Evolutionary conservation across 2,797 vertebrate species (phyloP), one percentile per base, ranked within the genome.

Genomic region (Enoplosus armatus): DNA sequence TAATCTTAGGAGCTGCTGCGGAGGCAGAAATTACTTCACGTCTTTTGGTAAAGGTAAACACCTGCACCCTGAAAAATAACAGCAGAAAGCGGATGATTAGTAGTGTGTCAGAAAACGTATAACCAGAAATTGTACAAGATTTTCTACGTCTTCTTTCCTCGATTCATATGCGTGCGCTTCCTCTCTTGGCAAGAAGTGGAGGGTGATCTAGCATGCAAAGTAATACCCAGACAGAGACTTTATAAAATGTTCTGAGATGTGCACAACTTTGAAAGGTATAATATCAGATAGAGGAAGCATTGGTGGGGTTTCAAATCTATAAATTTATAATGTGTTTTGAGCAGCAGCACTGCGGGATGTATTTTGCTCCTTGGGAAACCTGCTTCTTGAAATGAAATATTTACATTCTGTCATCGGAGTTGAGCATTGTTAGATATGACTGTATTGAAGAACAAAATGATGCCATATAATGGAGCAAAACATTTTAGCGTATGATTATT

Each of bases 301-400:
- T 90, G 86, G 90, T 91, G 87, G 80, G 85, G 83, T 90, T 95
- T 93, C 91, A 91, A 76, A 85, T 81, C 88, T 82, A 92, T 95
- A 94, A 93, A 95, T 95, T 89, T 96, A 94, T 96, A 93, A 96
- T 95, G 92, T 79, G 90, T 91, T 93, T 87, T 77, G 91, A 93
- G 93, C 90, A 85, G 90, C 82, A 72, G 86, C 90, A 76, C 84
- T 84, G 92, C 86, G 68, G 89, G 89, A 92, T 83, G 87, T 83
- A 88, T 90, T 92, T 87, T 78, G 75, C 91, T 85, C 65, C 89
- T 88, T 77, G 75, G 91, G 81, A 93, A 92, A 89, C 83, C 51
- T 62, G 84, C 86, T 91, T 82, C 83, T 80, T 72, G 76, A 92
- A 93, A 95, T 96, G n/a, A 95, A 95, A 95, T 95, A 96, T 95